These are phyloP conservation scores for Tokudaia muenninki DNA, from an alignment of 2,797 vertebrate genomes.

Conservation along the genomic window DNA sequence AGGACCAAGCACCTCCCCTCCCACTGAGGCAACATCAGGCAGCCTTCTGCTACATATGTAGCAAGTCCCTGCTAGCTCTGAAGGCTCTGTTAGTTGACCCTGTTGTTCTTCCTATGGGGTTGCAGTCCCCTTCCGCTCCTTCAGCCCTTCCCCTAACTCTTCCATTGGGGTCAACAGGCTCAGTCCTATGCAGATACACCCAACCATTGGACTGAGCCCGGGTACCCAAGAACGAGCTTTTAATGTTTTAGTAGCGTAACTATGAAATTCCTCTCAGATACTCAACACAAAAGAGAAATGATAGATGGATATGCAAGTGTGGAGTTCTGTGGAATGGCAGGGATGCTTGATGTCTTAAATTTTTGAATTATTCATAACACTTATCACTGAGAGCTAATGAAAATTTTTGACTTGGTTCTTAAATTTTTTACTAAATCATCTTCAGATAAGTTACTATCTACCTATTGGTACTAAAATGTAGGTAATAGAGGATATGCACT, in stretches of 20 bases:
- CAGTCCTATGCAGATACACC: neutral
- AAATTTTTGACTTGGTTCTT: neutral
- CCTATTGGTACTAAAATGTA: neutral
- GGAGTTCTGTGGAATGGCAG: neutral
- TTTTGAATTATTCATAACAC: neutral
- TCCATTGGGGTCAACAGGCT: neutral
- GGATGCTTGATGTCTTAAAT: neutral
- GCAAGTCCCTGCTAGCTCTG: neutral
- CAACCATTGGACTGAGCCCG: neutral
- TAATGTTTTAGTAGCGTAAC: constrained; percentile 23
- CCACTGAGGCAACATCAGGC: neutral
- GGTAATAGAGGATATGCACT: neutral
- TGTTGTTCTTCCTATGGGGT: neutral
- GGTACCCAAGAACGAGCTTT: neutral
- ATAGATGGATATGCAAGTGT: neutral
- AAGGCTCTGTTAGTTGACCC: neutral
- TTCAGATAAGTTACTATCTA: neutral
- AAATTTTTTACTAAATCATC: constrained; percentile 8
- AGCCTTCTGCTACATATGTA: neutral
- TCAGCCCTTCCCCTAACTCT: neutral
- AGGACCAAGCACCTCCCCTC: neutral
- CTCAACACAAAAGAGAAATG: neutral
- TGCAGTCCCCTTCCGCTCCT: neutral
- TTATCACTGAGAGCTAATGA: neutral
- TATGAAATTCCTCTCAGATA: constrained; percentile 9